phyloP scores from a whole-genome alignment of 2,888 invertebrate species.

The Agelastica alni region DNA sequence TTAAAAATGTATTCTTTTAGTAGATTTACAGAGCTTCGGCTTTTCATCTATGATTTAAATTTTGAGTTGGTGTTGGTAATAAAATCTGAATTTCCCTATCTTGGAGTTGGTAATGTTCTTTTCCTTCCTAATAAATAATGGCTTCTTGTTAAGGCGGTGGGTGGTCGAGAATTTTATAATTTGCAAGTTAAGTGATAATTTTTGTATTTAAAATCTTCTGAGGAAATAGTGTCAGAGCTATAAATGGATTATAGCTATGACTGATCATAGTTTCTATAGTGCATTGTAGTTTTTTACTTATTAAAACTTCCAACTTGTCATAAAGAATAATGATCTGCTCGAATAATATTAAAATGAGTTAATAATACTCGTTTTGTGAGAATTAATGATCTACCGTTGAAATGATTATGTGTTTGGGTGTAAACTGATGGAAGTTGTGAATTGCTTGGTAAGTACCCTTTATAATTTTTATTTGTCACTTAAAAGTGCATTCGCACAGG shows the following conservation, averaged over 20 bases:
- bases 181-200: slow-evolving; percentile 50
- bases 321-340: slow-evolving; percentile 24
- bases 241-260: slow-evolving; percentile 18
- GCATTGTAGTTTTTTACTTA: slow-evolving; percentile 12
- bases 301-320: slow-evolving; percentile 17
- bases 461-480: background rate
- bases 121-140: slow-evolving; percentile 44
- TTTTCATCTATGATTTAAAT: no score
- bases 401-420: slow-evolving; percentile 23
- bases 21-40: no score
- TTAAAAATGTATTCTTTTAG: no score
- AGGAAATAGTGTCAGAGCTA: slow-evolving; percentile 19
- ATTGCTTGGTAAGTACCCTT: slow-evolving; percentile 22
- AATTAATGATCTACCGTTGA: slow-evolving; percentile 28
- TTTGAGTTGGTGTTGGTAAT: background rate
- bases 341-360: slow-evolving; percentile 29
- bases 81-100: background rate
- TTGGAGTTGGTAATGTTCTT: slow-evolving; percentile 20
- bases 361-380: slow-evolving; percentile 24
- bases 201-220: slow-evolving; percentile 35
- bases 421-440: slow-evolving; percentile 15
- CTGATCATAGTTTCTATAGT: slow-evolving; percentile 15
- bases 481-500: background rate
- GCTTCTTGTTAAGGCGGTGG: slow-evolving; percentile 56
- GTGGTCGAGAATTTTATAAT: slow-evolving; percentile 52